Evolutionary conservation across 2,888 invertebrate genomes (phyloP).

Genomic region (Aphidoletes aphidimyza): DNA sequence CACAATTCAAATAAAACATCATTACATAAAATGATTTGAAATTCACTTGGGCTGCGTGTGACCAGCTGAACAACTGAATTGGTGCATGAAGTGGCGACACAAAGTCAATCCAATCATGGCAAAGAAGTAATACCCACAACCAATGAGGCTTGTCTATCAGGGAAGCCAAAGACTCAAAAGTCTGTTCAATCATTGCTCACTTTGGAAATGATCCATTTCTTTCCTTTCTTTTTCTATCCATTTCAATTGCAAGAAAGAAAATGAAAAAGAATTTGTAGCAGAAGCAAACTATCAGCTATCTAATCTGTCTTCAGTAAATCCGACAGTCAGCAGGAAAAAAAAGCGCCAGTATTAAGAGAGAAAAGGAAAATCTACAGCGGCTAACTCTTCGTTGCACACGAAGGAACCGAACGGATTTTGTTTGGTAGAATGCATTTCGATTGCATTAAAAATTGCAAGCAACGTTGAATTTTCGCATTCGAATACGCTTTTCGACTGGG

Average conservation of each 20-base stretch:
- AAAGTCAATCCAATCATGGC: neutral
- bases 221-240: neutral
- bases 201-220: neutral
- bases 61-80: neutral
- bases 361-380: neutral
- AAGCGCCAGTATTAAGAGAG: neutral
- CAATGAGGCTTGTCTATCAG: neutral
- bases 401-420: neutral
- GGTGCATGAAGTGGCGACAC: neutral
- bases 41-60: no score
- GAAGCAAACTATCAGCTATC: neutral
- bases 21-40: neutral
- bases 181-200: neutral
- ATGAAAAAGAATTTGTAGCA: neutral
- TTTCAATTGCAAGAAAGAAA: slow-evolving; percentile 27
- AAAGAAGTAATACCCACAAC: neutral
- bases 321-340: neutral
- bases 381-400: no score
- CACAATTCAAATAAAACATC: neutral
- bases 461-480: neutral
- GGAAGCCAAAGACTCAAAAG: neutral
- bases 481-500: neutral
- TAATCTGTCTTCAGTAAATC: neutral
- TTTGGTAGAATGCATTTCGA: neutral
- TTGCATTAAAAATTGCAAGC: neutral